Conservation (phyloP, 1,140 invertebrate species). For the Lepidurus apus region DNA sequence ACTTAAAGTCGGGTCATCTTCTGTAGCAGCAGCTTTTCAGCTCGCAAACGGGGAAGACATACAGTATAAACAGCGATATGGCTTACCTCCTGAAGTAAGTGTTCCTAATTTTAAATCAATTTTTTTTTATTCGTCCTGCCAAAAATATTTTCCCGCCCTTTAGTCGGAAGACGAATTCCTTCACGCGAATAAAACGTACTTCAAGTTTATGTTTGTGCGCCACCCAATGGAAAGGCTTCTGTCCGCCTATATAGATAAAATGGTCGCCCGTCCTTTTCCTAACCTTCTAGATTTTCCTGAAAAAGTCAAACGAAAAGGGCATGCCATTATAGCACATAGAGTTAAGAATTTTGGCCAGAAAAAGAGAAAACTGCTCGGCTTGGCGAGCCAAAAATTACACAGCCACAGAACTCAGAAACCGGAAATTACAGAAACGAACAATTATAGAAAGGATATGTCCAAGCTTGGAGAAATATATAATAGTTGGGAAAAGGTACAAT, state of each 20-base stretch:
- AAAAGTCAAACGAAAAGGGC: slow-evolving; percentile 33
- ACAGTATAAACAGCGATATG: neutral
- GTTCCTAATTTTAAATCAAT: neutral
- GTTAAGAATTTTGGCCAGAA: neutral
- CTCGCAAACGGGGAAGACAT: too few species aligned
- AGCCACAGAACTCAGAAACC: neutral
- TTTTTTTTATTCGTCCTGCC: neutral
- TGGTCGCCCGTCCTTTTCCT: slow-evolving; percentile 25
- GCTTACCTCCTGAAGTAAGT: neutral
- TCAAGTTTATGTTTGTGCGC: slow-evolving; percentile 43
- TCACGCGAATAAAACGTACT: slow-evolving; percentile 39
- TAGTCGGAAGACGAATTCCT: slow-evolving; percentile 39
- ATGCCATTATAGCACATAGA: slow-evolving; percentile 34
- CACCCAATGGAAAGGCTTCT: slow-evolving; percentile 43
- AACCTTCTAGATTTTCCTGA: slow-evolving; percentile 8
- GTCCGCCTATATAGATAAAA: slow-evolving; percentile 42
- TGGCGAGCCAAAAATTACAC: too few species aligned
- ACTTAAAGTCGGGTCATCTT: too few species aligned
- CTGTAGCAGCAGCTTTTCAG: too few species aligned
- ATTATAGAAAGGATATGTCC: neutral
- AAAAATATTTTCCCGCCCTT: neutral
- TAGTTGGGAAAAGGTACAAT: neutral
- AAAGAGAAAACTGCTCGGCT: neutral
- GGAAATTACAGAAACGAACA: neutral
- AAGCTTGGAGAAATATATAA: neutral